Conservation (phyloP, 2,888 invertebrate genomes). For the Agriopis leucophaearia region DNA sequence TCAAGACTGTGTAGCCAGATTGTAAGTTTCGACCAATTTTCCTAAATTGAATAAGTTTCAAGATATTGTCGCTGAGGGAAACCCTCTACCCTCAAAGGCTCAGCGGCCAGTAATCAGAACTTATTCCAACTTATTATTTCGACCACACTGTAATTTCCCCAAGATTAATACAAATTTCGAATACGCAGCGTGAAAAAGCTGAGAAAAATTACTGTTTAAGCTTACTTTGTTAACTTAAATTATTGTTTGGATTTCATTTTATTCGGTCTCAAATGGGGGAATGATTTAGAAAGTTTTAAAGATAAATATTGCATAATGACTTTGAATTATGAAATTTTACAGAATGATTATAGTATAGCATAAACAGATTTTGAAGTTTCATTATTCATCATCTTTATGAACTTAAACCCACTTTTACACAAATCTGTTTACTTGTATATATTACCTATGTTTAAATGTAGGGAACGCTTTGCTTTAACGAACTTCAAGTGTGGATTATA, state of each 20-base stretch:
- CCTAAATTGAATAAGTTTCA: constrained; percentile 70
- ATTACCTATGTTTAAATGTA: no score
- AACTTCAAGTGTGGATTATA: no score
- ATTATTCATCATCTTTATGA: no score
- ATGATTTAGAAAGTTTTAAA: constrained; percentile 25
- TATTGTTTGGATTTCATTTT: constrained; percentile 23
- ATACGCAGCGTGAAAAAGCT: constrained; percentile 44
- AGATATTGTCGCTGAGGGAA: constrained; percentile 57
- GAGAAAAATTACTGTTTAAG: constrained; percentile 32
- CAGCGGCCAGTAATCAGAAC: constrained; percentile 55
- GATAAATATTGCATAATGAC: constrained; percentile 28
- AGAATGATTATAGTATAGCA: no score
- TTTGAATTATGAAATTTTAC: neutral
- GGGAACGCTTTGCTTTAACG: no score
- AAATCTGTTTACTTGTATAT: no score
- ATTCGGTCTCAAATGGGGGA: constrained; percentile 16
- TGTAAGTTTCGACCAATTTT: constrained; percentile 57
- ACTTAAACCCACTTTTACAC: no score
- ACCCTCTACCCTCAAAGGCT: constrained; percentile 58
- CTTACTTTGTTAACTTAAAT: constrained; percentile 28
- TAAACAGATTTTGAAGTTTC: no score
- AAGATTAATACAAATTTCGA: constrained; percentile 54
- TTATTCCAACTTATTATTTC: constrained; percentile 57
- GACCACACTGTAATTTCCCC: constrained; percentile 56
- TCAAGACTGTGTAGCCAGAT: constrained; percentile 45